Percentiles rank a stretch among this genome's conserved stretches.
Conservation (phyloP, 2,888 invertebrate species). For the Eupeodes luniger region DNA sequence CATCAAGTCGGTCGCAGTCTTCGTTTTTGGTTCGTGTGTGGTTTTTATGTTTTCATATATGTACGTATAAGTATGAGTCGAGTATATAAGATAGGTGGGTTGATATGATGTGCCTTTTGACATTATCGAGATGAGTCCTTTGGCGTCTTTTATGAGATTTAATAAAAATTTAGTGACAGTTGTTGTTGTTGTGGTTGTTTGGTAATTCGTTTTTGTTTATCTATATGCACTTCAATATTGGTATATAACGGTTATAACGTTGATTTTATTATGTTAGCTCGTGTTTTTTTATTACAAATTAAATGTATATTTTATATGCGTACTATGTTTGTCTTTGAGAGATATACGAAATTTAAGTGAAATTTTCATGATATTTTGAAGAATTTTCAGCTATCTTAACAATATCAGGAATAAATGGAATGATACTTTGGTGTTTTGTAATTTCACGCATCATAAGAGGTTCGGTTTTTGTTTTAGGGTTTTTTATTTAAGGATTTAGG, state of each 20-base stretch:
- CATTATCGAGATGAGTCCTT: conserved; percentile 59
- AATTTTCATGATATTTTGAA: conserved; percentile 1
- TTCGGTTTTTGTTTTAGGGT: too few relatives aligned
- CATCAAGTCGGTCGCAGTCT: not conserved
- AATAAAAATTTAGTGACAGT: conserved; percentile 63
- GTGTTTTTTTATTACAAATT: not conserved
- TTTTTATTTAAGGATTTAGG: too few relatives aligned
- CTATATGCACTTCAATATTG: conserved; percentile 3
- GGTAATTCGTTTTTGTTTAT: conserved; percentile 33
- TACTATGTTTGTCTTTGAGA: not conserved
- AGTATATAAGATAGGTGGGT: too few relatives aligned
- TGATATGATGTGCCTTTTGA: conserved; percentile 8
- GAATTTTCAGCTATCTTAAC: not conserved
- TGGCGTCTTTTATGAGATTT: conserved; percentile 53
- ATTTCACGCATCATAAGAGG: not conserved
- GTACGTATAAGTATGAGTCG: too few relatives aligned
- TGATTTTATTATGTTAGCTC: not conserved
- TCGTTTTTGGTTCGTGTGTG: not conserved
- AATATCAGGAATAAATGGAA: not conserved
- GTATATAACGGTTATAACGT: not conserved
- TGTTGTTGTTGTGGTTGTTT: conserved; percentile 19
- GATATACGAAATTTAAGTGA: not conserved
- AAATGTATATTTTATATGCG: not conserved
- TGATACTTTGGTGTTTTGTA: not conserved
- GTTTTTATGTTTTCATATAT: not conserved